phyloP scores from a whole-genome alignment of 2,888 invertebrate species.

The Hypomecis atomaria region DNA sequence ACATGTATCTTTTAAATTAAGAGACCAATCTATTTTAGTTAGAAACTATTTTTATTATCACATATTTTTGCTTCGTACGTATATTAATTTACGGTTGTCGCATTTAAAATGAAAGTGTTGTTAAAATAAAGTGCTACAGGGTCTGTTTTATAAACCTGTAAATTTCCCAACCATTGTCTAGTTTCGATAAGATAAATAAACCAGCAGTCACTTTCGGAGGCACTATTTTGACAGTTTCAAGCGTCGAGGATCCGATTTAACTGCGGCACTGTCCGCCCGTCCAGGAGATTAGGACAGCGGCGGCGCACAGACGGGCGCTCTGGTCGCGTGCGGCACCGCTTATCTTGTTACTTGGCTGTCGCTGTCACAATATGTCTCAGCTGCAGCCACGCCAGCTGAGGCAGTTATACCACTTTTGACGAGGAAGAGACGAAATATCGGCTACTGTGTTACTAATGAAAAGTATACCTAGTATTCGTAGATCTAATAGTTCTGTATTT shows the following conservation, averaged over 20 bases:
- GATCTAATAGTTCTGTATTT: too few relatives aligned
- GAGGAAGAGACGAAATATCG: too few relatives aligned
- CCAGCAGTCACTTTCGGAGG: conserved; percentile 35
- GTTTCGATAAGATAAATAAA: conserved; percentile 11
- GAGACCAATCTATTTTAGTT: too few relatives aligned
- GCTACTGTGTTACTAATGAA: too few relatives aligned
- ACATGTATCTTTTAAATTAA: too few relatives aligned
- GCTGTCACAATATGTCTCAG: conserved; percentile 61
- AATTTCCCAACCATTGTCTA: not conserved
- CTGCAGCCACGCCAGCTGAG: conserved; percentile 50
- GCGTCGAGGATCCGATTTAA: conserved; percentile 48
- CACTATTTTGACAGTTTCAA: conserved; percentile 53
- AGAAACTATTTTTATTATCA: too few relatives aligned
- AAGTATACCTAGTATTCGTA: too few relatives aligned
- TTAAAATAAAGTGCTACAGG: too few relatives aligned
- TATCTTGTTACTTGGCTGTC: conserved; percentile 72
- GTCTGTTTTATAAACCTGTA: not conserved
- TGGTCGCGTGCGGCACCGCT: conserved; percentile 55
- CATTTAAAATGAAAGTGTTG: too few relatives aligned
- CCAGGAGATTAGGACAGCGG: conserved; percentile 56
- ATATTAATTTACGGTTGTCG: too few relatives aligned
- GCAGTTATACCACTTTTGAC: too few relatives aligned
- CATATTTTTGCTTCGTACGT: too few relatives aligned
- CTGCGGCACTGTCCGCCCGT: conserved; percentile 40
- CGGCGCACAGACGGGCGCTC: conserved; percentile 30